phyloP scores from a whole-genome alignment of 2,113 vertebrate genomes.

The Thalassoma bifasciatum region DNA sequence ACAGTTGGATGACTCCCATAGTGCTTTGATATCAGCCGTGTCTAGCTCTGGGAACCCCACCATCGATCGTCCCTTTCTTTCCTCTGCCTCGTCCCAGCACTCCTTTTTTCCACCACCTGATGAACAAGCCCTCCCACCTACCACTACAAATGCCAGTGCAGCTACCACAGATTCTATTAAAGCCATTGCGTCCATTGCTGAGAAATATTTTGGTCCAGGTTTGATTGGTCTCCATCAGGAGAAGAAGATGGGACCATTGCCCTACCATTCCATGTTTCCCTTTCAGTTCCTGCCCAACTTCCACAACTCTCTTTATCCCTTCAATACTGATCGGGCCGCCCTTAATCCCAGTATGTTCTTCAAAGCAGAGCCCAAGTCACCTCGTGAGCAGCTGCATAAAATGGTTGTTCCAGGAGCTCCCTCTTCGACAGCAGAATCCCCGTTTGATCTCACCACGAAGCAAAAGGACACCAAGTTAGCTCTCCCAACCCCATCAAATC shows the following conservation, averaged over 20 bases:
- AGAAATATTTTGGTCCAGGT: slow-evolving; percentile 98
- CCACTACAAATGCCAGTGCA: slow-evolving; percentile 88
- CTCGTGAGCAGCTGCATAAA: slow-evolving; percentile 91
- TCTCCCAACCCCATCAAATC: slow-evolving; percentile 79
- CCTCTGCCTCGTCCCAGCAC: slow-evolving; percentile 86
- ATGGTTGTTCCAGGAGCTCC: slow-evolving; percentile 67
- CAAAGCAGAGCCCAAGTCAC: slow-evolving; percentile 96
- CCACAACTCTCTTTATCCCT: slow-evolving; percentile 94
- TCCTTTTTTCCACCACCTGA: slow-evolving; percentile 96
- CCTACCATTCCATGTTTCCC: slow-evolving; percentile 97
- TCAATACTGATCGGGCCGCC: slow-evolving; percentile 86
- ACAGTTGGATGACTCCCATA: slow-evolving; percentile 82
- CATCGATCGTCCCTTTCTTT: slow-evolving; percentile 88
- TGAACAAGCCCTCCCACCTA: slow-evolving; percentile 91
- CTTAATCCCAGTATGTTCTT: slow-evolving; percentile 93
- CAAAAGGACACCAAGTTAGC: slow-evolving; percentile 90
- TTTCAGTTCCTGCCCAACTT: slow-evolving; percentile 97
- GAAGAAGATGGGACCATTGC: slow-evolving; percentile 95
- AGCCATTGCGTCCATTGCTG: slow-evolving; percentile 97
- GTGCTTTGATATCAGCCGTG: slow-evolving; percentile 79
- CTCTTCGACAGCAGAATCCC: slow-evolving; percentile 86
- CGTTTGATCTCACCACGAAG: slow-evolving; percentile 98
- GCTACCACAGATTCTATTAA: slow-evolving; percentile 97
- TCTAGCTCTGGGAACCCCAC: slow-evolving; percentile 81
- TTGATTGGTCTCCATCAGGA: slow-evolving; percentile 97